phyloP scores from a whole-genome alignment of 2,888 invertebrate genomes.

The Agonopterix alstromeriana region DNA sequence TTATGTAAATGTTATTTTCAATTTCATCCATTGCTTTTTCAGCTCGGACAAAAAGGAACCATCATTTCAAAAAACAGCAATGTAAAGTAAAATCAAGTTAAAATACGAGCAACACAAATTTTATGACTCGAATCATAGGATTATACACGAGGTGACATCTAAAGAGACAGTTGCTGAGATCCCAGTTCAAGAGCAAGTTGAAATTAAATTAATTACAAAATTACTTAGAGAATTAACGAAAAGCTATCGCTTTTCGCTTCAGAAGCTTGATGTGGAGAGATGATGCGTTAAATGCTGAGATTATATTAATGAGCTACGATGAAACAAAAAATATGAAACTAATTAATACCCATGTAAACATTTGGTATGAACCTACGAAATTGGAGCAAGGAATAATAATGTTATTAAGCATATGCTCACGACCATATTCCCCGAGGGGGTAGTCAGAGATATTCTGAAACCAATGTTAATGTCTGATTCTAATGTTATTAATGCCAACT shows the following conservation, averaged over 20 bases:
- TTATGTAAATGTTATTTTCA: slow-evolving; percentile 2
- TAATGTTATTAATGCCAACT: too few relatives aligned
- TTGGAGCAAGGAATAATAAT: too few relatives aligned
- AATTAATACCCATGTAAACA: too few relatives aligned
- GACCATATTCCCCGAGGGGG: too few relatives aligned
- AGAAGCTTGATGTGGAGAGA: slow-evolving; percentile 7
- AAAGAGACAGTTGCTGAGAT: slow-evolving; percentile 6
- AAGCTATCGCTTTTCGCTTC: slow-evolving; percentile 14
- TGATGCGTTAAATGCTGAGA: slow-evolving; percentile 5
- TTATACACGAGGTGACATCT: slow-evolving; percentile 5
- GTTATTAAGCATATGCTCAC: too few relatives aligned
- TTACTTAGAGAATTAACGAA: slow-evolving; percentile 17
- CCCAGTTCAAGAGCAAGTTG: slow-evolving; percentile 7
- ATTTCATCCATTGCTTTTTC: background rate
- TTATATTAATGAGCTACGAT: slow-evolving; percentile 3
- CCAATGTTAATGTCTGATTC: too few relatives aligned
- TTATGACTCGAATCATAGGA: background rate
- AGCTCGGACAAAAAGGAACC: background rate
- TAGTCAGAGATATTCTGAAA: too few relatives aligned
- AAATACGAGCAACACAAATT: background rate
- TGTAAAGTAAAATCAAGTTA: background rate
- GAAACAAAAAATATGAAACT: slow-evolving; percentile 1
- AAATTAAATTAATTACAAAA: slow-evolving; percentile 26
- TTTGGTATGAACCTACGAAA: too few relatives aligned
- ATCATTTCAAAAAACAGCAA: background rate